phyloP scores from a whole-genome alignment of 1,140 invertebrate species.

The Apis cerana region DNA sequence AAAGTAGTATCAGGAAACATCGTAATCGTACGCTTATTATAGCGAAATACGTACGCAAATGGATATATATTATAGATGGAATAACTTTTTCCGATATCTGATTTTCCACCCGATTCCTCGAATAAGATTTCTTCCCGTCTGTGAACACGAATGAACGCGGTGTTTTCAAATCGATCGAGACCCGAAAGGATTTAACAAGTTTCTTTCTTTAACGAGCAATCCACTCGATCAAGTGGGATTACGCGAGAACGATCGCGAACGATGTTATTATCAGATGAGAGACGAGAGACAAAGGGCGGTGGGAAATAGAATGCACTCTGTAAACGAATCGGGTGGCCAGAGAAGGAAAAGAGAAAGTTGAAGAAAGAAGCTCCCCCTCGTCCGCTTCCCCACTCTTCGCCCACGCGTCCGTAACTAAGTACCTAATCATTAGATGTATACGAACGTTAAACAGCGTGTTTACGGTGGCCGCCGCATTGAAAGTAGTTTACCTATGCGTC shows the following conservation, averaged over 20 bases:
- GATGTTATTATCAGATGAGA: not conserved
- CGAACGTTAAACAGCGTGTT: conserved; percentile 12
- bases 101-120: not conserved
- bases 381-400: not conserved
- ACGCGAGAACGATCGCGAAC: conserved; percentile 4
- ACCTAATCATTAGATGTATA: conserved; percentile 33
- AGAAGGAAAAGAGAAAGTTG: no score
- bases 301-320: no score
- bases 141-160: not conserved
- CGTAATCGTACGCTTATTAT: not conserved
- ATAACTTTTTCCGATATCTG: not conserved
- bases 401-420: not conserved
- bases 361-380: no score
- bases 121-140: not conserved
- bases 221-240: not conserved
- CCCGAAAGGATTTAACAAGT: conserved; percentile 11
- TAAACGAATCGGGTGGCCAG: not conserved
- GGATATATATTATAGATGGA: not conserved
- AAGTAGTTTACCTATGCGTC: conserved; percentile 5
- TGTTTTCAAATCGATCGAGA: conserved; percentile 13
- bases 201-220: conserved; percentile 15
- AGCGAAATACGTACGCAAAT: no score
- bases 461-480: conserved; percentile 1
- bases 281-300: not conserved
- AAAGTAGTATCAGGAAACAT: not conserved